Percentiles rank a stretch among this genome's conserved stretches.
phyloP scores from a whole-genome alignment of 2,113 vertebrate species.

The Perognathus longimembris region DNA sequence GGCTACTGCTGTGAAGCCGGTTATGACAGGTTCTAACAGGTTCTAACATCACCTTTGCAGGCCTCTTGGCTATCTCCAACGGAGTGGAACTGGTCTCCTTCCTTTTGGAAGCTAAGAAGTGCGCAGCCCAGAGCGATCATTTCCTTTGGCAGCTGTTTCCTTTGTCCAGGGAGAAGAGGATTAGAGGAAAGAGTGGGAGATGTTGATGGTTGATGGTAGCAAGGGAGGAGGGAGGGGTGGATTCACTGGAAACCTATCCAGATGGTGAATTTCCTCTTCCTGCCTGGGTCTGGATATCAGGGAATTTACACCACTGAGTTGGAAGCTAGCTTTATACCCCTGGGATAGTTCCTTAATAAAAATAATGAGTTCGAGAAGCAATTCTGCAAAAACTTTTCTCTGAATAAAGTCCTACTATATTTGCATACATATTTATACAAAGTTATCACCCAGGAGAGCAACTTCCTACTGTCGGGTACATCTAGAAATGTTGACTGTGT shows the following conservation, averaged over 20 bases:
- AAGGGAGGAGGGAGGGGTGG: not conserved
- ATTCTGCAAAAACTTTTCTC: conserved; percentile 12
- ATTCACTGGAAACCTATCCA: not conserved
- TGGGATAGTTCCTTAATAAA: not conserved
- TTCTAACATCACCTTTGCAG: not conserved
- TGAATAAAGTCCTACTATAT: not conserved
- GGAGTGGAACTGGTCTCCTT: not conserved
- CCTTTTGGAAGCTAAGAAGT: not conserved
- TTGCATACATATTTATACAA: conserved; percentile 34
- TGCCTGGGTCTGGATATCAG: not conserved
- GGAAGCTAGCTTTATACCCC: not conserved
- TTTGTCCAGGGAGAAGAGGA: conserved; percentile 9
- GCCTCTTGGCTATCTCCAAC: not conserved
- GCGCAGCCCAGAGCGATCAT: not conserved
- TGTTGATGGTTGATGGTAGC: not conserved
- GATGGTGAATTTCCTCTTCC: not conserved
- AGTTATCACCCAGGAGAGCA: conserved; percentile 38
- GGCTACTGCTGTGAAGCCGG: not conserved
- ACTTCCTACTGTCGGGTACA: conserved; percentile 12
- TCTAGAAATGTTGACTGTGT: not conserved
- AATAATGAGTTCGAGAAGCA: not conserved
- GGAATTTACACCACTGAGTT: not conserved
- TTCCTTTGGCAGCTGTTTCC: not conserved
- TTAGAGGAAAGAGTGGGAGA: not conserved
- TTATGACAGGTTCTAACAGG: not conserved